Evolutionary conservation across 2,113 vertebrate genomes (phyloP).

Genomic region (Pithys albifrons): DNA sequence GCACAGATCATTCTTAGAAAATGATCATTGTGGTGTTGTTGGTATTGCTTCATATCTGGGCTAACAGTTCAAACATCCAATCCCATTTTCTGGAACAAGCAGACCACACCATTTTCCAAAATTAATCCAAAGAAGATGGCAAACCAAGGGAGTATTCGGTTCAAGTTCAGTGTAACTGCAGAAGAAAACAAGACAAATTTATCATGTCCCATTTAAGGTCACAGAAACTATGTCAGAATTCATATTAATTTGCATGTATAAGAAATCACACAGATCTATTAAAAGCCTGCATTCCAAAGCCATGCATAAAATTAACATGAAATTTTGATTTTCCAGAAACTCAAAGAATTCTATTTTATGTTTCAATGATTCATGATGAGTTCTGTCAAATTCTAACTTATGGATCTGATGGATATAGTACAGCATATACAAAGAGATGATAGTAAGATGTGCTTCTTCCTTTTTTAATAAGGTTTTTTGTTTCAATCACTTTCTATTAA

Average conservation of each 20-base stretch:
- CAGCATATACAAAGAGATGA: not conserved
- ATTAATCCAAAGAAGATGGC: conserved; percentile 83
- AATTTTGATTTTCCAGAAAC: not conserved
- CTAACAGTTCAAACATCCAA: conserved; percentile 69
- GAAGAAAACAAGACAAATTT: conserved; percentile 4
- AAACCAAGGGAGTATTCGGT: conserved; percentile 78
- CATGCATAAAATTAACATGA: not conserved
- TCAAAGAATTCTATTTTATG: not conserved
- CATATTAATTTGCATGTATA: not conserved
- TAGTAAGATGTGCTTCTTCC: not conserved
- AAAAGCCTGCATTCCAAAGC: not conserved
- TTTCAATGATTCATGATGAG: not conserved
- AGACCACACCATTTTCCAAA: conserved; percentile 80
- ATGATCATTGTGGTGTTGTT: not conserved
- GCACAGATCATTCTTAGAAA: not conserved
- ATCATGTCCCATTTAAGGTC: not conserved
- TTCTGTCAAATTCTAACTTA: not conserved
- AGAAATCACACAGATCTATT: not conserved
- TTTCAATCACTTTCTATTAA: not conserved
- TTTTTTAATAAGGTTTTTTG: not conserved
- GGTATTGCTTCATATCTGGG: not conserved
- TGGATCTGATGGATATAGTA: not conserved
- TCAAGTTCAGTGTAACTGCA: conserved; percentile 89
- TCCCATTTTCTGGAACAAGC: conserved; percentile 72
- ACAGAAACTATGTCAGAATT: not conserved